Evolutionary conservation across 2,797 vertebrate species (phyloP), one percentile per base, ranked within the genome.

Genomic region (Danio jaintianensis): DNA sequence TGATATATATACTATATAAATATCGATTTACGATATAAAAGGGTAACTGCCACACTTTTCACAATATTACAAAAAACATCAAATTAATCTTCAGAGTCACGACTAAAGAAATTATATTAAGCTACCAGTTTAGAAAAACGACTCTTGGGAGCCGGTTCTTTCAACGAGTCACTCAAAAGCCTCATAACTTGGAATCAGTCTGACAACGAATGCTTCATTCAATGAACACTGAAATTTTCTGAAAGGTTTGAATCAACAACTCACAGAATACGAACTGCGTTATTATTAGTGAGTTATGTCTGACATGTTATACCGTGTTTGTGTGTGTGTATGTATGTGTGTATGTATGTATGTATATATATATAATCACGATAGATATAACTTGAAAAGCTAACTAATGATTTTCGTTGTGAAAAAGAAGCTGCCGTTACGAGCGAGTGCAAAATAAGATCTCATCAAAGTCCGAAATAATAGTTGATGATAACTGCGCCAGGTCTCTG

Each of bases 401-500:
- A 29, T 29, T 3, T 29, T 29, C 3, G 29, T 29, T 29, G 29
- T 29, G 29, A 29, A 29, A 29, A 29, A 40, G 7, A 42, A 59
- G 18, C 38, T 42, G 71, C 22, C 7, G 58, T 42, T 18, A 40
- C 48, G 16, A 76, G 7, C 10, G 45, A 38, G 58, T 40, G 13
- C 13, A 45, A 22, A 29, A 42, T 53, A 5, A 55, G 38, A 45
- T 29, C 0, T n/a, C 18, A 42, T 63, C 36, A 53, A 79, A 79
- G 66, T 63, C 36, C 48, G 13, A 66, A 20, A 13, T 58, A 50
- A 67, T 20, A 47, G 68, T 72, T 62, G 18, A 55, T 22, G 36
- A 29, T 52, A 72, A 63, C 68, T 55, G 78, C 59, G 63, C 63
- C 53, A 59, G 55, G 71, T 81, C 56, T 63, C 69, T 9, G 47